phyloP scores from a whole-genome alignment of 2,797 vertebrate species.

The Syngnathus acus region DNA sequence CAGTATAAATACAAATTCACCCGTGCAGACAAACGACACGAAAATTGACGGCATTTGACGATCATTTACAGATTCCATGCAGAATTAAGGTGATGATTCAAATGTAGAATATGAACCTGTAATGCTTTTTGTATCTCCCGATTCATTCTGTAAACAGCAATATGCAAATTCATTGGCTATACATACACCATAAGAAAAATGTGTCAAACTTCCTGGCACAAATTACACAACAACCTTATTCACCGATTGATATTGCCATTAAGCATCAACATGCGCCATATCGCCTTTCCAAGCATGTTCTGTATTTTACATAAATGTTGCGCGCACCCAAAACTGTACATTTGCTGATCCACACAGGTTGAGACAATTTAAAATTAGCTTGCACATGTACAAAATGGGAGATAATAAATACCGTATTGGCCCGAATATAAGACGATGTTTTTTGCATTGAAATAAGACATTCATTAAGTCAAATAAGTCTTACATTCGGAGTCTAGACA shows the following conservation, averaged over 20 bases:
- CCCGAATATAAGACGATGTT: too few relatives aligned
- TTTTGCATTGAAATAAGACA: too few relatives aligned
- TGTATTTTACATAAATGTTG: constrained; percentile 15
- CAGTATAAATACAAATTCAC: constrained; percentile 2
- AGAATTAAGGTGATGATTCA: constrained; percentile 22
- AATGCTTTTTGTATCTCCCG: constrained; percentile 9
- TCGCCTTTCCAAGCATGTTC: constrained; percentile 10
- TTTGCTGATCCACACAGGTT: constrained; percentile 19
- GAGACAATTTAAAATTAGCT: constrained; percentile 9
- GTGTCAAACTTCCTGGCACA: constrained; percentile 56
- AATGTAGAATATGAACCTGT: constrained; percentile 1
- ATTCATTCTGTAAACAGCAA: constrained; percentile 37
- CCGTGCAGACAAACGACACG: constrained; percentile 6
- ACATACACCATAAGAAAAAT: constrained; percentile 31
- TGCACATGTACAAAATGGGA: constrained; percentile 30
- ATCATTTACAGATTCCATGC: constrained; percentile 25
- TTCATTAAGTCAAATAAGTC: too few relatives aligned
- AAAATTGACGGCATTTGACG: constrained; percentile 11
- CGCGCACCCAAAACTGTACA: constrained; percentile 27
- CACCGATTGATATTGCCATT: constrained; percentile 18
- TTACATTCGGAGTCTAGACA: too few relatives aligned
- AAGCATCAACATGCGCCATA: constrained; percentile 19
- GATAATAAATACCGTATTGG: constrained; percentile 65
- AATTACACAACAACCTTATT: constrained; percentile 19
- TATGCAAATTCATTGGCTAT: constrained; percentile 47